Conservation (phyloP, 2,888 invertebrate species). For the Syrista parreyssii region DNA sequence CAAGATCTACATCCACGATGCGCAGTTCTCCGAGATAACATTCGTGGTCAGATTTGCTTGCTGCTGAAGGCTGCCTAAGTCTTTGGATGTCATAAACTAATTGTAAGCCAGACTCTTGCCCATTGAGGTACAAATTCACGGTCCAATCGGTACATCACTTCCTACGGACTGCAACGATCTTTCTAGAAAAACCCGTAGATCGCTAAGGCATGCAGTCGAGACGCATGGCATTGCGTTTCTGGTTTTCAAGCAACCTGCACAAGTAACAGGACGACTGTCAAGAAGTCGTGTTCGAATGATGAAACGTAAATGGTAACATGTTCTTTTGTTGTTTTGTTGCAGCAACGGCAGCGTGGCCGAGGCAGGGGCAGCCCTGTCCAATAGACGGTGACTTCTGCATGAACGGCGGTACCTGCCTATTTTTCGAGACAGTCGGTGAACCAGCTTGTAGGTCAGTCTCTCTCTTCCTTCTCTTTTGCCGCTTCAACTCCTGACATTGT, state of each 20-base stretch:
- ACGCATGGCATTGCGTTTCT: constrained; percentile 15
- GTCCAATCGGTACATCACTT: constrained; percentile 3
- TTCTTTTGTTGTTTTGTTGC: constrained; percentile 48
- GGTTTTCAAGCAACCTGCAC: not conserved
- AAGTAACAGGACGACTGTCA: too few relatives aligned
- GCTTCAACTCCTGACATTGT: too few relatives aligned
- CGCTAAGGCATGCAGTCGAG: constrained; percentile 46
- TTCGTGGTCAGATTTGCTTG: too few relatives aligned
- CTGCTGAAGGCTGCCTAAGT: too few relatives aligned
- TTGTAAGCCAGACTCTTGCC: constrained; percentile 42
- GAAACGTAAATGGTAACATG: constrained; percentile 1
- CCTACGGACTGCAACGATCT: not conserved
- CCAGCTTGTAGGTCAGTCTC: constrained; percentile 86
- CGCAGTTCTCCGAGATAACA: too few relatives aligned
- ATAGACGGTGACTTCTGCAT: constrained; percentile 82
- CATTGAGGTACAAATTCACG: constrained; percentile 55
- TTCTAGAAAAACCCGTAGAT: constrained; percentile 43
- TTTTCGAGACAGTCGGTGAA: constrained; percentile 82
- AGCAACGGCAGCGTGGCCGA: constrained; percentile 70
- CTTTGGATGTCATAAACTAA: constrained; percentile 56
- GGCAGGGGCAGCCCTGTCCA: constrained; percentile 75
- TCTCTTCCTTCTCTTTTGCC: too few relatives aligned
- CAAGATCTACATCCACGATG: too few relatives aligned
- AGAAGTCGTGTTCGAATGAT: too few relatives aligned
- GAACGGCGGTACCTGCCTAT: constrained; percentile 88